phyloP scores from a whole-genome alignment of 2,888 invertebrate species.

The Tipula helvola region DNA sequence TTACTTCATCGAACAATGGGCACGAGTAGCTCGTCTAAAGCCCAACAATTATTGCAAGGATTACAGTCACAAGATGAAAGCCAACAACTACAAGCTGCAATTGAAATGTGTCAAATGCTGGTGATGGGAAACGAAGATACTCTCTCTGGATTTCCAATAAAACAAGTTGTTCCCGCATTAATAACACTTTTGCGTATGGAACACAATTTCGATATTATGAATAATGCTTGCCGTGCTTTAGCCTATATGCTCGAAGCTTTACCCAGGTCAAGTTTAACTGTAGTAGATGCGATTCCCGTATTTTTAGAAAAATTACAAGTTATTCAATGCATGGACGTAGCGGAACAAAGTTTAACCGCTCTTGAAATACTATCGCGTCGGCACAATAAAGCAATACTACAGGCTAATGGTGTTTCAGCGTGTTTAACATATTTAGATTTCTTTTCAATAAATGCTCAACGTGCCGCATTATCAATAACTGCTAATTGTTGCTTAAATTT shows the following conservation, averaged over 20 bases:
- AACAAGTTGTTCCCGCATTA: conserved; percentile 93
- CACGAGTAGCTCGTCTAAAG: conserved; percentile 74
- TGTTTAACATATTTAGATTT: conserved; percentile 96
- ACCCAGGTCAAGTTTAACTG: conserved; percentile 89
- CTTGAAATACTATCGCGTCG: conserved; percentile 92
- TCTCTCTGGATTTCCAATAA: conserved; percentile 93
- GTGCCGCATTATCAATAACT: conserved; percentile 89
- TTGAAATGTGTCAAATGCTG: conserved; percentile 96
- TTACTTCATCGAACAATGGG: conserved; percentile 89
- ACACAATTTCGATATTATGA: conserved; percentile 99
- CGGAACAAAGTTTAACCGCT: conserved; percentile 95
- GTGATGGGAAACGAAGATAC: conserved; percentile 99
- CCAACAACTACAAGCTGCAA: conserved; percentile 90
- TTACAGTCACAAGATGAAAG: conserved; percentile 91
- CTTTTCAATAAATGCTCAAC: conserved; percentile 96
- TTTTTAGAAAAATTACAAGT: conserved; percentile 94
- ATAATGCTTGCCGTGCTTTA: conserved; percentile 94
- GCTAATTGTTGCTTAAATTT: conserved; percentile 97
- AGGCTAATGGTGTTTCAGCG: conserved; percentile 89
- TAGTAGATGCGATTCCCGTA: conserved; percentile 93
- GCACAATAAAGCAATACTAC: conserved; percentile 92
- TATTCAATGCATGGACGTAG: conserved; percentile 99
- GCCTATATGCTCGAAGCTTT: conserved; percentile 99
- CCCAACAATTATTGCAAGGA: conserved; percentile 83
- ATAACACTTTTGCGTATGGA: conserved; percentile 88